Evolutionary conservation across 2,113 vertebrate genomes (phyloP).

Genomic region (Spheniscus mendiculus): DNA sequence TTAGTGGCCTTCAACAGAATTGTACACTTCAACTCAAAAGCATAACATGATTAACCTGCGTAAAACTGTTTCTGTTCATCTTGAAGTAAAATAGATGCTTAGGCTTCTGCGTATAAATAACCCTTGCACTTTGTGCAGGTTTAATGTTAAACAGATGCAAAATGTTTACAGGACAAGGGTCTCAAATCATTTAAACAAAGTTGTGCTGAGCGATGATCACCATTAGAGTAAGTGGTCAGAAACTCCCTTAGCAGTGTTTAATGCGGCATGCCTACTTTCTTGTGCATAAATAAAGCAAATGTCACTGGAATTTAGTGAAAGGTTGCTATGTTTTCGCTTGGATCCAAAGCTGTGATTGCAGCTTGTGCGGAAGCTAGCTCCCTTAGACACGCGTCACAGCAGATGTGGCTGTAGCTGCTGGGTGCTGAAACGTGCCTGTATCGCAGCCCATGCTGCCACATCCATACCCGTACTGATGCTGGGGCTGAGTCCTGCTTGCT

Average conservation of each 20-base stretch:
- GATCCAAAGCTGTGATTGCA: not conserved
- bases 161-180: not conserved
- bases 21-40: not conserved
- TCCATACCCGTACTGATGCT: not conserved
- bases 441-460: accelerated
- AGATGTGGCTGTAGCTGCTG: not conserved
- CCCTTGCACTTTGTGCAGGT: not conserved
- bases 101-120: not conserved
- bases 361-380: not conserved
- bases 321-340: not conserved
- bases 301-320: not conserved
- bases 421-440: not conserved
- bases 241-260: not conserved
- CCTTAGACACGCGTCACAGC: not conserved
- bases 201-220: accelerated
- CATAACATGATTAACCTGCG: not conserved
- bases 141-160: not conserved
- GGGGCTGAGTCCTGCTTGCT: not conserved
- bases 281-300: not conserved
- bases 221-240: not conserved
- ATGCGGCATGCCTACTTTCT: not conserved
- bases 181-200: not conserved
- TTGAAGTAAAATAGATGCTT: not conserved
- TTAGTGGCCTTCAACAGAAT: not conserved
- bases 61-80: not conserved